Conservation (phyloP, 2,888 invertebrate species). For the Euphydryas editha region DNA sequence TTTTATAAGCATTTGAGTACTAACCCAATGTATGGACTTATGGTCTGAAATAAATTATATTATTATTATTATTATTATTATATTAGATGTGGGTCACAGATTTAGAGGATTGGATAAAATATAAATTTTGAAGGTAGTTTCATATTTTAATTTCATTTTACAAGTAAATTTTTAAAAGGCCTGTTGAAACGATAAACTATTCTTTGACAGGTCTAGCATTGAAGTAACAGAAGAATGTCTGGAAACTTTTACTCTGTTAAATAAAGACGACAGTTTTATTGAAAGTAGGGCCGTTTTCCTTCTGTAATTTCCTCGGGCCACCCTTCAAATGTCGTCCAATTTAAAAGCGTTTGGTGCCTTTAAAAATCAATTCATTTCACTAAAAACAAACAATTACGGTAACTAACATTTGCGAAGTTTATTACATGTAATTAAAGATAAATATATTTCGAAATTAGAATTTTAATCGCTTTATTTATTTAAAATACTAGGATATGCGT, state of each 20-base stretch:
- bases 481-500: background rate
- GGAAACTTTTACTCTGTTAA: slow-evolving; percentile 80
- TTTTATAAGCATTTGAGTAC: no score
- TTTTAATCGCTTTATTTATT: background rate
- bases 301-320: slow-evolving; percentile 78
- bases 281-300: slow-evolving; percentile 81
- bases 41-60: no score
- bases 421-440: background rate
- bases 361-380: slow-evolving; percentile 6
- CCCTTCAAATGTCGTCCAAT: slow-evolving; percentile 57
- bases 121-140: background rate
- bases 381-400: background rate
- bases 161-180: background rate
- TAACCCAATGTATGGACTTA: no score
- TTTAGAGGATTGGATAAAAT: no score
- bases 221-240: slow-evolving; percentile 50
- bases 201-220: slow-evolving; percentile 18
- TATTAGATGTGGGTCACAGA: no score
- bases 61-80: no score
- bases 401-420: background rate
- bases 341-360: slow-evolving; percentile 9
- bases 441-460: background rate
- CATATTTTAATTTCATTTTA: background rate
- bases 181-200: background rate
- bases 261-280: slow-evolving; percentile 83